phyloP scores from a whole-genome alignment of 2,888 invertebrate genomes.

The Tetragonisca angustula region DNA sequence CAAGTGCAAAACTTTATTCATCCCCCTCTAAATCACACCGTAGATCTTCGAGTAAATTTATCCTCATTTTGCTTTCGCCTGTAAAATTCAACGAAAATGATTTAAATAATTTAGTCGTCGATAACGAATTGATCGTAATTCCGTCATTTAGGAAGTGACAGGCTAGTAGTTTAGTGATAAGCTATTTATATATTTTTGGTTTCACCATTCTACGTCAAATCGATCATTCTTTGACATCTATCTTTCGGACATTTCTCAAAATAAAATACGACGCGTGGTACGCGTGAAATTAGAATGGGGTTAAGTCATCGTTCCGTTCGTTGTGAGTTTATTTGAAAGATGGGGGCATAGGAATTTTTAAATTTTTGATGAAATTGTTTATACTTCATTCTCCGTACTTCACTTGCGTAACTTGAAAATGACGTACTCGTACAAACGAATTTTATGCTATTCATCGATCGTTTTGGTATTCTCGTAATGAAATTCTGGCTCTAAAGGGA shows the following conservation, averaged over 20 bases:
- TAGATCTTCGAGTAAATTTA: background rate
- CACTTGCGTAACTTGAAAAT: background rate
- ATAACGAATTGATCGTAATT: background rate
- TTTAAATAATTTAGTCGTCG: background rate
- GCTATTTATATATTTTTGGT: background rate
- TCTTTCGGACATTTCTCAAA: background rate
- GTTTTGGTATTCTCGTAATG: too few relatives aligned
- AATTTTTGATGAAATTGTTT: background rate
- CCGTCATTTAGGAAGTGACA: background rate
- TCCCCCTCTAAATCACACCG: background rate
- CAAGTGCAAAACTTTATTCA: conserved; percentile 11
- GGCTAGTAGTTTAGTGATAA: background rate
- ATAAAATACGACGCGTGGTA: background rate
- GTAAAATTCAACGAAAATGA: background rate
- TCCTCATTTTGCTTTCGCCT: background rate
- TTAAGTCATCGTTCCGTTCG: background rate
- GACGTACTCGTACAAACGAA: background rate
- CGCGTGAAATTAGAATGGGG: background rate
- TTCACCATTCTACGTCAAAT: background rate
- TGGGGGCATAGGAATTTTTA: background rate
- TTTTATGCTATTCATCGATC: background rate
- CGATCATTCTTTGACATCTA: background rate
- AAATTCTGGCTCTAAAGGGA: too few relatives aligned
- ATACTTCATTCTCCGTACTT: background rate
- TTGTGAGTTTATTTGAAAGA: background rate